phyloP scores from a whole-genome alignment of 2,113 vertebrate species.

The Barnardius zonarius region DNA sequence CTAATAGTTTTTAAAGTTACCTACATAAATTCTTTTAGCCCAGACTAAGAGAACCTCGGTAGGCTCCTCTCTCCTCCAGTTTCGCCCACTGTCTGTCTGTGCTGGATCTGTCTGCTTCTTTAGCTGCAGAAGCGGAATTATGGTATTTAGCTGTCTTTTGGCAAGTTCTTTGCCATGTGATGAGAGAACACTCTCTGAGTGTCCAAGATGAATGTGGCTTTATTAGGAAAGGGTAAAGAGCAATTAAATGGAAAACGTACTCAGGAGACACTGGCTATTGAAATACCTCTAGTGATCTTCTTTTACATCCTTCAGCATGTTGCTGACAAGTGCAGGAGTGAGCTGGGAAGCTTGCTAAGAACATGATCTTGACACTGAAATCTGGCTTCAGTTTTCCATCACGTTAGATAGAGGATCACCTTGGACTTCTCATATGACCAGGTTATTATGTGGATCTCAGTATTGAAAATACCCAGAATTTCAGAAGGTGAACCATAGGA shows the following conservation, averaged over 20 bases:
- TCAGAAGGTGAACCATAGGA: neutral
- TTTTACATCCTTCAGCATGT: neutral
- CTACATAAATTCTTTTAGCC: neutral
- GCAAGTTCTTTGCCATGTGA: neutral
- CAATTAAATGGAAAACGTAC: neutral
- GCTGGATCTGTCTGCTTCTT: neutral
- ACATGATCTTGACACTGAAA: neutral
- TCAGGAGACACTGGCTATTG: neutral
- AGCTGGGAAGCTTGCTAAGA: neutral
- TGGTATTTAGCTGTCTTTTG: neutral
- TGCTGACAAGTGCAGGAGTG: neutral
- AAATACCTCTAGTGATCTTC: neutral
- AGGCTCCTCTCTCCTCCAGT: neutral
- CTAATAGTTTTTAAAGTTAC: neutral
- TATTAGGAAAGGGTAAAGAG: neutral
- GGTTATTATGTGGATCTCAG: neutral
- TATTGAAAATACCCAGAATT: neutral
- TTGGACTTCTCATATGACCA: neutral
- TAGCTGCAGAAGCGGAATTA: neutral
- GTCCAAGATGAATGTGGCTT: neutral
- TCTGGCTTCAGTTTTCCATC: neutral
- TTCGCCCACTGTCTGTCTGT: neutral
- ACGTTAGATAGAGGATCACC: neutral
- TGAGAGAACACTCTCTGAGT: neutral
- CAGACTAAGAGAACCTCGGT: neutral